These are phyloP conservation scores for Catharus ustulatus DNA, from an alignment of 2,797 vertebrate species.

Conservation along the genomic window DNA sequence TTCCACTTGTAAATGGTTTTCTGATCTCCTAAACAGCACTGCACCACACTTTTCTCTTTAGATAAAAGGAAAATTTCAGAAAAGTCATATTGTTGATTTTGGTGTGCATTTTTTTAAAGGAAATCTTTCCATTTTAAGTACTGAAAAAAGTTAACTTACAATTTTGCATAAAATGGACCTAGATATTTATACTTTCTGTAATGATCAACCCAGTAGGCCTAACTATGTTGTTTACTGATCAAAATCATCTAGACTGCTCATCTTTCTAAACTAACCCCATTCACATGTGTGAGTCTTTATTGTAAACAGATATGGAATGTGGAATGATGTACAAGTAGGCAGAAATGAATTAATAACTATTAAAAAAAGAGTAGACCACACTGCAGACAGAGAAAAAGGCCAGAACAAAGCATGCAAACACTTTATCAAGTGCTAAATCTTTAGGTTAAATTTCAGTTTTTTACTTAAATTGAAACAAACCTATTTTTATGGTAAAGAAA, in stretches of 20 bases:
- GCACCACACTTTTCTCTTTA: neutral
- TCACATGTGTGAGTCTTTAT: neutral
- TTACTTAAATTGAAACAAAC: neutral
- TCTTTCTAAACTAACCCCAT: neutral
- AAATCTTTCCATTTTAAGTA: neutral
- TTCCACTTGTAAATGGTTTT: conserved; percentile 12
- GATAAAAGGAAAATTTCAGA: conserved; percentile 21
- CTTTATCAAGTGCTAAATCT: neutral
- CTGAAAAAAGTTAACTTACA: neutral
- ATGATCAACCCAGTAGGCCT: neutral
- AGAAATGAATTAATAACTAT: neutral
- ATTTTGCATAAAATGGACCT: neutral
- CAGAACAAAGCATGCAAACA: neutral
- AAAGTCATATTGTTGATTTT: conserved; percentile 16
- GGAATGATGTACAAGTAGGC: neutral
- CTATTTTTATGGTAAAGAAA: neutral
- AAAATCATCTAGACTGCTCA: neutral
- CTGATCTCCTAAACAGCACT: conserved; percentile 26
- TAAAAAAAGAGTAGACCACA: neutral
- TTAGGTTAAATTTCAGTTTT: neutral
- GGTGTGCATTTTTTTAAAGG: neutral
- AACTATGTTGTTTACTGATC: neutral
- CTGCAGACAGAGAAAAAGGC: neutral
- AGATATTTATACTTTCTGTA: neutral
- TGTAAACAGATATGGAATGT: neutral